Evolutionary conservation across 1,140 invertebrate genomes (phyloP).

Genomic region (Zaprionus taronus): DNA sequence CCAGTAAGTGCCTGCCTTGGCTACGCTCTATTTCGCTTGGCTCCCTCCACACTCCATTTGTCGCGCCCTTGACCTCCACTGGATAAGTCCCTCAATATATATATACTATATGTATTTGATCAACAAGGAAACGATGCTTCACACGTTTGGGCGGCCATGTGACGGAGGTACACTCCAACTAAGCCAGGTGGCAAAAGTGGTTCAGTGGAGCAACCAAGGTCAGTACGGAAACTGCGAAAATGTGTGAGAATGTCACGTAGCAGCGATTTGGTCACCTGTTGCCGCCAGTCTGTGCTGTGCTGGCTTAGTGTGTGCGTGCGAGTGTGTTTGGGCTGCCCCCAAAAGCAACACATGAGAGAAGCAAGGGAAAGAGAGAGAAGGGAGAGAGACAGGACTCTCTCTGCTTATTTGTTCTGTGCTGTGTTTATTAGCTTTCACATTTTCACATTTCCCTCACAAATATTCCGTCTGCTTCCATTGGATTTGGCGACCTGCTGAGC

Average conservation of each 20-base stretch:
- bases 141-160: not conserved
- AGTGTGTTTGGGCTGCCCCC: not conserved
- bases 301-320: not conserved
- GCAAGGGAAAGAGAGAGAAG: too few species aligned
- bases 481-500: constrained; percentile 20
- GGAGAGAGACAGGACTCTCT: not conserved
- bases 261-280: constrained; percentile 44
- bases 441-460: constrained; percentile 12
- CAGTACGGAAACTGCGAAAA: not conserved
- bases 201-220: constrained; percentile 21
- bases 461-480: constrained; percentile 19
- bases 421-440: constrained; percentile 37
- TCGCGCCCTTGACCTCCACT: not conserved
- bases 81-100: not conserved
- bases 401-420: constrained; percentile 14
- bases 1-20: not conserved
- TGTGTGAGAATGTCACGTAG: constrained; percentile 46
- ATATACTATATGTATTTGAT: not conserved
- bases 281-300: not conserved
- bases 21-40: not conserved
- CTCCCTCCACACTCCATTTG: not conserved
- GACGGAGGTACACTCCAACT: not conserved
- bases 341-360: not conserved
- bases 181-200: not conserved
- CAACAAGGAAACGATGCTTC: not conserved